These are phyloP conservation scores for Hafferia zeledoni DNA, from an alignment of 2,797 vertebrate species.

Conservation along the genomic window DNA sequence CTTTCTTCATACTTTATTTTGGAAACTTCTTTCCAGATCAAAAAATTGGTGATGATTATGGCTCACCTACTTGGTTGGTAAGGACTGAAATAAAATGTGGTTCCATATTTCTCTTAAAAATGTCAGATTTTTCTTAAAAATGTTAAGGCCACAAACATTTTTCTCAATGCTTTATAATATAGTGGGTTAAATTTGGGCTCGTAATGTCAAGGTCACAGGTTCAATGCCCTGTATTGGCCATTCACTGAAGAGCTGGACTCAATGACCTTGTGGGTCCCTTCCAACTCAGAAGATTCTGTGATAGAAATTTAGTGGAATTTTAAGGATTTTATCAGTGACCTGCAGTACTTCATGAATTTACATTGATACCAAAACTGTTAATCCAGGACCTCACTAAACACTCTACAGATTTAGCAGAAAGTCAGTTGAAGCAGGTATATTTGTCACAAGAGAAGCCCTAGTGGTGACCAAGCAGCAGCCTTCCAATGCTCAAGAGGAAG, in stretches of 20 bases:
- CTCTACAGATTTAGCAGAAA: not conserved
- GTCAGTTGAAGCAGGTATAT: not conserved
- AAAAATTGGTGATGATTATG: not conserved
- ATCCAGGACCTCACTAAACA: not conserved
- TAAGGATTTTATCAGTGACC: not conserved
- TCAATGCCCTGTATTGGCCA: not conserved
- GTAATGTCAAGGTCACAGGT: not conserved
- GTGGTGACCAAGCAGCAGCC: not conserved
- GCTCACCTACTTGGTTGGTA: not conserved
- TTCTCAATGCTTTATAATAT: not conserved
- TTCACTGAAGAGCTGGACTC: not conserved
- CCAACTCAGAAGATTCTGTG: not conserved
- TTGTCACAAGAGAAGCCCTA: not conserved
- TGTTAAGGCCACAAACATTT: not conserved
- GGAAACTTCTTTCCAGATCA: not conserved
- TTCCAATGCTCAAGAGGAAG: not conserved
- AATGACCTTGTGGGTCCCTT: not conserved
- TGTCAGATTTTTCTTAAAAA: not conserved
- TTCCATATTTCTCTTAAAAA: not conserved
- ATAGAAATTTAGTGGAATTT: not conserved
- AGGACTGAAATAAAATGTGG: not conserved
- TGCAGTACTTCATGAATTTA: not conserved
- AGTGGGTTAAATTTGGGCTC: not conserved
- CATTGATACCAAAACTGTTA: not conserved
- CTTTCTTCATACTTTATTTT: not conserved